Percentiles rank a stretch among this genome's conserved stretches.
Evolutionary conservation across 2,888 invertebrate species (phyloP).

Genomic region (Hipparchia sbordonii): DNA sequence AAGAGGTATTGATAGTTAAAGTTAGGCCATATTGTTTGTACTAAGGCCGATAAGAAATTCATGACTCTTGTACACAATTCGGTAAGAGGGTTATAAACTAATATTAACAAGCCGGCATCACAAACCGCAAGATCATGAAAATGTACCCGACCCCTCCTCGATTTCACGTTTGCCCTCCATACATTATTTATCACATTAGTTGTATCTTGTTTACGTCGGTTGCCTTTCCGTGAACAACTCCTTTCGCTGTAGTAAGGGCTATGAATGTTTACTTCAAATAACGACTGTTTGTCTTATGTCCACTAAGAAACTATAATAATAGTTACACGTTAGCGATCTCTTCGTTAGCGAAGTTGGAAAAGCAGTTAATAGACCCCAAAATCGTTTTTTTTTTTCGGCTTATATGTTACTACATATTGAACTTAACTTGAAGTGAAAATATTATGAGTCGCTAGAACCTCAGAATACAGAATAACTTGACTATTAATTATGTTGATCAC

Average conservation of each 20-base stretch:
- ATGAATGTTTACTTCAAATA: slow-evolving; percentile 38
- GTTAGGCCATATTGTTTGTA: slow-evolving; percentile 34
- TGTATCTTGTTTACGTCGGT: slow-evolving; percentile 70
- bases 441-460: too few species aligned
- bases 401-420: too few species aligned
- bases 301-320: too few species aligned
- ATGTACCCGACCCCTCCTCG: slow-evolving; percentile 72
- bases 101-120: slow-evolving; percentile 76
- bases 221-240: slow-evolving; percentile 66
- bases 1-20: background rate
- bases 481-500: too few species aligned
- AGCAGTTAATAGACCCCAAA: too few species aligned
- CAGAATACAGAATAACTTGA: too few species aligned
- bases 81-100: slow-evolving; percentile 74
- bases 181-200: slow-evolving; percentile 79
- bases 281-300: background rate
- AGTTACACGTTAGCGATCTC: too few species aligned
- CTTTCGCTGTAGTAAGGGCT: slow-evolving; percentile 34
- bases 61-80: slow-evolving; percentile 67
- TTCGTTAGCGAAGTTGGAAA: too few species aligned
- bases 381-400: too few species aligned
- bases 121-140: slow-evolving; percentile 81
- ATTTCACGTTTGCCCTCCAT: slow-evolving; percentile 73
- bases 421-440: too few species aligned
- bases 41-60: slow-evolving; percentile 53